These are phyloP conservation scores for Nowickia ferox DNA, from an alignment of 2,888 invertebrate species.

Conservation along the genomic window DNA sequence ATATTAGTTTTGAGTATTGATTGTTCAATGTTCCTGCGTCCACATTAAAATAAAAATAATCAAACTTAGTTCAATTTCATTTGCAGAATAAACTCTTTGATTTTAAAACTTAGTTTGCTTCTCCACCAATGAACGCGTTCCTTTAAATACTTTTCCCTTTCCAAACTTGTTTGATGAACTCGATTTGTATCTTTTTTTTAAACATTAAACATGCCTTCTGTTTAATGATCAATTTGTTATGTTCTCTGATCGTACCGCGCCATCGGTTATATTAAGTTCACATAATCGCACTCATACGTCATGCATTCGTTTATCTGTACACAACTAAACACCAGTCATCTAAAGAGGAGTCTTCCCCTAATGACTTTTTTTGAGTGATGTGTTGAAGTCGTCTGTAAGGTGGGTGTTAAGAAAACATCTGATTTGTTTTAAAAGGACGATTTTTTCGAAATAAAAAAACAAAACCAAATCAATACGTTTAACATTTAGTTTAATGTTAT, in stretches of 20 bases:
- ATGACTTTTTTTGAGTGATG: conserved; percentile 55
- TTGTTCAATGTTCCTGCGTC: no score
- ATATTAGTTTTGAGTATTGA: no score
- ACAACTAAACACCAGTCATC: conserved; percentile 1
- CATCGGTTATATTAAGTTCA: conserved; percentile 70
- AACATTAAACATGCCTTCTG: conserved; percentile 74
- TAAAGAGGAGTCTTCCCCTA: conserved; percentile 39
- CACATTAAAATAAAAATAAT: no score
- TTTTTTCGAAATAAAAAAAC: not conserved
- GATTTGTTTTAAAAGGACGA: conserved; percentile 64
- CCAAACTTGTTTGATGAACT: conserved; percentile 58
- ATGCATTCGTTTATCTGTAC: conserved; percentile 47
- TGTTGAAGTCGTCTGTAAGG: conserved; percentile 31
- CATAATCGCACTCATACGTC: conserved; percentile 56
- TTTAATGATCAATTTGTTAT: conserved; percentile 75
- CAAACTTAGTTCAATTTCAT: no score
- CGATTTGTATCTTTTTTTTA: conserved; percentile 55
- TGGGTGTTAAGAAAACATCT: conserved; percentile 65
- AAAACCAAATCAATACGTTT: conserved; percentile 31
- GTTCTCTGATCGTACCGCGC: conserved; percentile 75
- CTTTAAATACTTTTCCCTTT: not conserved
- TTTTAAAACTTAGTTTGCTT: no score
- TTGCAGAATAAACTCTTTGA: no score
- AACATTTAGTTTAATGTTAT: conserved; percentile 36
- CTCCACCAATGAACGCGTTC: not conserved